Percentiles rank a stretch among this genome's conserved stretches.
Evolutionary conservation across 2,797 vertebrate species (phyloP).

Genomic region (Alca torda): DNA sequence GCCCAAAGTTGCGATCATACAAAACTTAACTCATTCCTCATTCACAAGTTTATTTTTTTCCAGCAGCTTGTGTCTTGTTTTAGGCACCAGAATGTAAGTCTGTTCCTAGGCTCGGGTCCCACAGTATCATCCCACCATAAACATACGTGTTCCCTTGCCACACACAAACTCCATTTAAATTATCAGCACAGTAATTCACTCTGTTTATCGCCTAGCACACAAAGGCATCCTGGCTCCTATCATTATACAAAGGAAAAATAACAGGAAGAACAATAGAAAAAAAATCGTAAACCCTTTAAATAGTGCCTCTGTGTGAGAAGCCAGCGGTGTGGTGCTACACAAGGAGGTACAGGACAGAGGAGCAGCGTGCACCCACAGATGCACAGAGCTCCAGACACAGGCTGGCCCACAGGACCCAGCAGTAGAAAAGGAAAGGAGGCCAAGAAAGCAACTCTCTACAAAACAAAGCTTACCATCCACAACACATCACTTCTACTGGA

Average conservation of each 20-base stretch:
- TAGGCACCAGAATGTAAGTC: background rate
- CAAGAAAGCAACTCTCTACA: background rate
- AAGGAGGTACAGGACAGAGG: background rate
- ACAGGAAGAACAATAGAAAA: background rate
- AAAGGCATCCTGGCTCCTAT: background rate
- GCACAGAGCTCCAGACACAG: background rate
- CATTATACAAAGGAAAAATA: background rate
- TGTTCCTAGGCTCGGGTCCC: background rate
- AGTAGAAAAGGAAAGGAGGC: background rate
- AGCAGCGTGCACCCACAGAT: background rate
- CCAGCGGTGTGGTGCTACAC: background rate
- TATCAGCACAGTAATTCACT: background rate
- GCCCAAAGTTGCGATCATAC: background rate
- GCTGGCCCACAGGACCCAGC: background rate
- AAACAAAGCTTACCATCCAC: background rate
- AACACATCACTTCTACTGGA: background rate
- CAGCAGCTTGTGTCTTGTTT: background rate
- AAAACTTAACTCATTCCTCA: background rate
- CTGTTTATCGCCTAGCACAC: background rate
- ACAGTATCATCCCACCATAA: background rate
- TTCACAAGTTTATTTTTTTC: background rate
- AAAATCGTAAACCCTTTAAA: background rate
- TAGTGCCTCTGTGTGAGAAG: background rate
- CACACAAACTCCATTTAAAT: background rate
- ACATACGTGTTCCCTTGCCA: fast-evolving